Evolutionary conservation across 2,888 invertebrate genomes (phyloP), one percentile per base, ranked within the genome.

Genomic region (Ypsolopha sequella): DNA sequence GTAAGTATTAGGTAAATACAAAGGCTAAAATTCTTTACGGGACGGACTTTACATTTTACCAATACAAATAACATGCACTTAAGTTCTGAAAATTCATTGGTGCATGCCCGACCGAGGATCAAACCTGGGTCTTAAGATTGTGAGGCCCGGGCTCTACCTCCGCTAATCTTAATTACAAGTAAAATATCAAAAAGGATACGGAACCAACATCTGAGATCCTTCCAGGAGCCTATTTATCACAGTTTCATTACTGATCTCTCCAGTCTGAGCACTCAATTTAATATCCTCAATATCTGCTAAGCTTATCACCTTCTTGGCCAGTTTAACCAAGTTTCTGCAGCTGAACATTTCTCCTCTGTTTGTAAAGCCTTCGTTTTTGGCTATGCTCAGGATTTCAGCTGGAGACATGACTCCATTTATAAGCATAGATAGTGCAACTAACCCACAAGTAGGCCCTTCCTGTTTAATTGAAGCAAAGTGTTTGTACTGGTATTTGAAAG

Each of bases 341-440:
- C 93, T 93, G 65, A 95, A 94, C 88, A 97, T 94, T 89, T 98
- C 98, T 7, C 98, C 97, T 62, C 95, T 92, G 59, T 91, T 90
- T 3, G 94, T 94, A 63, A 89, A 94, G 2, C 91, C 89, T 58
- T 87, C 77, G 24, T 78, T 67, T 69, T 89, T 88, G 0, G 95
- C 93, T 58, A 89, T 84, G 54, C 88, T 78, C 1, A 94, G 79
- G 11, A 90, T 86, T 53, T 92, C 80, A 34, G 77, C 85, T 7
- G 88, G 80, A n/a, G 89, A 73, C 6, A 89, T 84, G 52, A 80
- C 79, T 48, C 88, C 89, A 55, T 90, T 88, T 0, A 92, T 80
- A 48, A 93, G 87, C 93, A 96, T 96, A 41, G 93, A 92, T 36
- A 96, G 73, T 2, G 96, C 95, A n/a, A 94, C 94, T 53, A 96